phyloP scores from a whole-genome alignment of 2,113 vertebrate genomes.

The Tetrax tetrax region DNA sequence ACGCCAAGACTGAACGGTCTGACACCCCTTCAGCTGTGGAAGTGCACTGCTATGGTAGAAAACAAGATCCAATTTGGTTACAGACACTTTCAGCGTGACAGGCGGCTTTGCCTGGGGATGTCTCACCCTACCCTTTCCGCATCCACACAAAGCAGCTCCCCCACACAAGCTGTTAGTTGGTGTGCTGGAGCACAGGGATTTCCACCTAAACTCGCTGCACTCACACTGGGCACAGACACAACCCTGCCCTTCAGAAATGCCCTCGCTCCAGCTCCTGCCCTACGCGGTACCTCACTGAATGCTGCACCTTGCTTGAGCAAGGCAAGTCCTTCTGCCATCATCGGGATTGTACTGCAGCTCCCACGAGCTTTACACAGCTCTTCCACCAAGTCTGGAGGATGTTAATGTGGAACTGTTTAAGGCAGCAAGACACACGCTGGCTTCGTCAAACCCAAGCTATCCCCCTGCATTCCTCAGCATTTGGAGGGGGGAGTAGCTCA shows the following conservation, averaged over 20 bases:
- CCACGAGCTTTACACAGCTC: background rate
- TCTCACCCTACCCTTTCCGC: background rate
- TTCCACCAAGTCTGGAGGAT: background rate
- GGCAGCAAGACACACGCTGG: background rate
- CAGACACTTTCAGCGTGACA: background rate
- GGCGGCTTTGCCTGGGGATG: background rate
- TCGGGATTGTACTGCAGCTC: background rate
- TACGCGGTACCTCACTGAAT: rapidly evolving
- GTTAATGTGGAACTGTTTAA: background rate
- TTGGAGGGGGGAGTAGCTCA: background rate
- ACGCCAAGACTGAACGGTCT: background rate
- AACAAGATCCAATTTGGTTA: background rate
- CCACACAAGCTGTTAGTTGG: background rate
- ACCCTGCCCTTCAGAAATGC: background rate
- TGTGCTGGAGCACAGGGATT: background rate
- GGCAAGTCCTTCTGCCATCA: background rate
- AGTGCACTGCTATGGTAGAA: background rate
- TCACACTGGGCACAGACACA: background rate
- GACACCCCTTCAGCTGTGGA: background rate
- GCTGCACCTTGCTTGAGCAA: background rate
- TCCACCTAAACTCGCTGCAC: rapidly evolving
- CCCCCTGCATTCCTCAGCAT: background rate
- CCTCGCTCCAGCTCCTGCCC: background rate
- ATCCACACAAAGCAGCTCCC: background rate
- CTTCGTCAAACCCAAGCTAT: background rate